Evolutionary conservation across 2,888 invertebrate species (phyloP), one percentile per base, ranked within the genome.

Genomic region (Catonia carolina): DNA sequence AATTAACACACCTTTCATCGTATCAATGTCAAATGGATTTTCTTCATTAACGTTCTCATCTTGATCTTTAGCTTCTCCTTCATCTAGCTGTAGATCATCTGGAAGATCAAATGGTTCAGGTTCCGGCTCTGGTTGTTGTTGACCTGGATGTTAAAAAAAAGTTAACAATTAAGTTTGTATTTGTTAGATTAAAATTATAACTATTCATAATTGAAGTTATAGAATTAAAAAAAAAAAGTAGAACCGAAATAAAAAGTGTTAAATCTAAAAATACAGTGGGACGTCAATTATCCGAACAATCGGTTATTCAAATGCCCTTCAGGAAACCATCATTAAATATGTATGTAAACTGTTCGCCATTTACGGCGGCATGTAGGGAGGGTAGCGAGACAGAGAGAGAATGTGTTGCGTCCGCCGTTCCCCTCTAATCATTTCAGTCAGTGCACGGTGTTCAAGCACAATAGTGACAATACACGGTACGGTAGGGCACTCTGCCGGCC

Each of bases 61-160:
- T 23, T 75, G 71, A 15, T 83, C 81, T 20, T 81, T 81, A 6
- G 74, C 81, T 69, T 77, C 83, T 63, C 75, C 84, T 23, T 83
- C 87, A 67, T 93, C 91, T 15, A 91, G 73, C 63, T 91, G 82
- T 65, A 92, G 76, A 71, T 94, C 86, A 39, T 95, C 92, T 0
- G 93, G 92, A 59, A 95, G 73, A 68, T 95, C 92, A 72, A 94
- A 82, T 49, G 86, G 82, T 71, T 94, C 91, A 0, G 91, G 85
- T 68, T 93, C 90, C 0, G 86, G 85, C 10, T 84, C 78, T 42
- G 84, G 84, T 64, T 83, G 83, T 60, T 86, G 78, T 53, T 89
- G 65, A 3, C 66, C 65, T 66, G 36, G 7, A 37, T n/a, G n/a
- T n/a, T n/a, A n/a, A n/a, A n/a, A n/a, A 41, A 41, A 15, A 41